phyloP scores from a whole-genome alignment of 1,140 invertebrate genomes.

The Tetramorium parvispinum region DNA sequence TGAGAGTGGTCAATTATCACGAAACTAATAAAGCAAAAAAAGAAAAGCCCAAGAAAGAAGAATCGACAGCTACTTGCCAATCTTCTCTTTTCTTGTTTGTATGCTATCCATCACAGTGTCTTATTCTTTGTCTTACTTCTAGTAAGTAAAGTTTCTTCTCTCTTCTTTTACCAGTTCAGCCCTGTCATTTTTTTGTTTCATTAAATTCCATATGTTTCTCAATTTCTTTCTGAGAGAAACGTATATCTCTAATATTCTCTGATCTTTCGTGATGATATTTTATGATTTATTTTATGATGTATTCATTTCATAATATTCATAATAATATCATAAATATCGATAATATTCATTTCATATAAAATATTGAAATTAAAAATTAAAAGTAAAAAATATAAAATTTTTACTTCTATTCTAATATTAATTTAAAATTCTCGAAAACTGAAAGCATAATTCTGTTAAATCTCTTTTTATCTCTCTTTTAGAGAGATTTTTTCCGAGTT shows the following conservation, averaged over 20 bases:
- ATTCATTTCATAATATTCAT: no score
- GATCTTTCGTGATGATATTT: neutral
- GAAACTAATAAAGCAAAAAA: conserved; percentile 50
- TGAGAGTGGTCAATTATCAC: conserved; percentile 53
- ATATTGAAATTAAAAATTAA: neutral
- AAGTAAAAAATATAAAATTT: no score
- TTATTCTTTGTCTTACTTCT: neutral
- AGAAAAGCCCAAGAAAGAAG: conserved; percentile 10
- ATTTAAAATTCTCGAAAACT: neutral
- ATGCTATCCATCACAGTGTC: conserved; percentile 33
- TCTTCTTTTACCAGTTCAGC: neutral
- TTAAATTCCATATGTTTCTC: conserved; percentile 19
- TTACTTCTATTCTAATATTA: neutral
- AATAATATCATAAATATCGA: no score
- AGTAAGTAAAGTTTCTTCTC: neutral
- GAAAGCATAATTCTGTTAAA: neutral
- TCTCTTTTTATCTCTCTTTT: neutral
- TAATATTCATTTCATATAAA: neutral
- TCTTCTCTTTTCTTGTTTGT: conserved; percentile 21
- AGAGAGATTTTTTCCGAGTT: neutral
- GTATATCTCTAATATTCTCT: neutral
- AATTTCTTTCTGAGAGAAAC: neutral
- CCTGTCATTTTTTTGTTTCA: conserved; percentile 13
- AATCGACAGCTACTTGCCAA: conserved; percentile 28
- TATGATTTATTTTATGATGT: no score